Evolutionary conservation across 1,140 invertebrate species (phyloP), one percentile per base, ranked within the genome.

Genomic region (Sesamia nonagrioides): DNA sequence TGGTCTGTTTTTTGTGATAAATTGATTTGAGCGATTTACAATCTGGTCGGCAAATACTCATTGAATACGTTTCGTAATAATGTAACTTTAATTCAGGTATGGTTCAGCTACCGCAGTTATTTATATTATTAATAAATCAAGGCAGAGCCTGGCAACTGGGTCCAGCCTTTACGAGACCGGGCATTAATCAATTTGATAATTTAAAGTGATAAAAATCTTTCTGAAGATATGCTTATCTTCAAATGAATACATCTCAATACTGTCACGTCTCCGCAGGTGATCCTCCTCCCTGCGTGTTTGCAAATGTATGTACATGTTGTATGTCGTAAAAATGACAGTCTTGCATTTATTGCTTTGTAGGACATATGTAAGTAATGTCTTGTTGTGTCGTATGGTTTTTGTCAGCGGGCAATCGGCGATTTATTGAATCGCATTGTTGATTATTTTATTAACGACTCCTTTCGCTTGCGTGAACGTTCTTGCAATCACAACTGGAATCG

Each of bases 311-410:
- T 86, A 83, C 80, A 87, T 83, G 84, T 86, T 81, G 84, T 81
- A 71, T 84, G 84, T 89, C 91, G 89, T 92, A 91, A 94, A 92
- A 89, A 91, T 89, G 90, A 92, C 87, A 92, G 87, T 87, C 83
- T 88, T 82, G 88, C 86, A 86, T 92, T 92, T 91, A 92, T 92
- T 86, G 84, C 86, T 74, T 71, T 77, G 83, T 86, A 84, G 84
- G 87, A 91, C 89, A 88, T 79, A 72, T 86, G 84, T 90, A 91
- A 91, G 84, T 92, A 90, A 92, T 90, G 88, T 82, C 78, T 83
- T 88, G 87, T 88, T 86, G 84, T 82, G 81, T 88, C 84, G 81
- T 89, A 88, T 86, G 81, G 86, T 79, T 91, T 90, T 88, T 91
- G 89, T 91, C 90, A 92, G 90, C 90, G 84, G 88, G 91, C 86